A percentile compares a stretch with the other conserved stretches of the same genome.
phyloP scores from a whole-genome alignment of 1,140 invertebrate genomes.

The Delia radicum region DNA sequence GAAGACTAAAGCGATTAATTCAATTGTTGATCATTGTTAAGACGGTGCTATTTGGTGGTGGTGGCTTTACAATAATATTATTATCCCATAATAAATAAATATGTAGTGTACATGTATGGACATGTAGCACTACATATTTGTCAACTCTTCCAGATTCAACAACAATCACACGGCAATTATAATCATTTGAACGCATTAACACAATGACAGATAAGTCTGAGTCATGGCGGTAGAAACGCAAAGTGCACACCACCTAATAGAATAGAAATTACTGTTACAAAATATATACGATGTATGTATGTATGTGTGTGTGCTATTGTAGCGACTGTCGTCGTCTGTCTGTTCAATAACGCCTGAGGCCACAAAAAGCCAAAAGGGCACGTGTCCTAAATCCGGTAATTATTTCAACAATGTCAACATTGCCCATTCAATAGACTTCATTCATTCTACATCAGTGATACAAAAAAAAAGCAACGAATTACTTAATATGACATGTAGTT shows the following conservation, averaged over 20 bases:
- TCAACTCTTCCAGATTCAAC: background rate
- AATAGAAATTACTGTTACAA: background rate
- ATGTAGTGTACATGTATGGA: background rate
- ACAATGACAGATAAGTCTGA: background rate
- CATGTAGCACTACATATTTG: background rate
- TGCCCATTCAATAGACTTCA: background rate
- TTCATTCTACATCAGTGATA: background rate
- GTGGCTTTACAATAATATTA: background rate
- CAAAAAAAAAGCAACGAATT: slow-evolving; percentile 17
- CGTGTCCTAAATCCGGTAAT: slow-evolving; percentile 21
- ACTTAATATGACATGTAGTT: slow-evolving; percentile 7
- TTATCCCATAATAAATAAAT: background rate
- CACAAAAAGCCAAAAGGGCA: slow-evolving; percentile 3
- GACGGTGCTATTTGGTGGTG: background rate
- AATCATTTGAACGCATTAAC: slow-evolving; percentile 8
- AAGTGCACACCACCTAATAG: slow-evolving; percentile 9
- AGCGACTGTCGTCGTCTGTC: background rate
- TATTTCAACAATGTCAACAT: slow-evolving; percentile 18
- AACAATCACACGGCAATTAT: slow-evolving; percentile 19
- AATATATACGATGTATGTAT: background rate
- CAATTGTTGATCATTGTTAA: background rate
- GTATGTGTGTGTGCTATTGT: background rate
- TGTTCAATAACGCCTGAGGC: background rate
- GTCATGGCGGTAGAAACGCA: background rate
- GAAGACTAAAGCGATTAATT: background rate